Evolutionary conservation across 2,113 vertebrate genomes (phyloP), one percentile per base, ranked within the genome.

Genomic region (Cervus canadensis): DNA sequence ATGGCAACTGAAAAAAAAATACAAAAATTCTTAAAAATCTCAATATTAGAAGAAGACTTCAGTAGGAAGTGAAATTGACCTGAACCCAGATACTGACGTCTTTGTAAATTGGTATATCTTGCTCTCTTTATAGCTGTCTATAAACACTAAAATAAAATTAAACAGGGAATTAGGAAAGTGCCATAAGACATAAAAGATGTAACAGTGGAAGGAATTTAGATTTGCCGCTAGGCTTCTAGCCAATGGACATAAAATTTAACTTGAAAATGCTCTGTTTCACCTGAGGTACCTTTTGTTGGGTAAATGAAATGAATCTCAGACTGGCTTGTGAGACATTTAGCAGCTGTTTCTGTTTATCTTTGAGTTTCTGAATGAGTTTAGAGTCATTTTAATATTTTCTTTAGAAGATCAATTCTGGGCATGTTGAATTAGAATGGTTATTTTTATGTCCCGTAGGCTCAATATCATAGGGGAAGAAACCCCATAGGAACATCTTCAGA

Each of bases 261-360:
- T 95, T 97, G 95, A 98, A 98, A 98, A 97, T 56, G 95, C 93
- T 96, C 79, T 92, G 96, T 92, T 97, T 95, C 96, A 98, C 97
- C 98, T 98, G 96, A 98, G 98, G 96, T 98, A 95, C 1, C 23
- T 98, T 96, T 97, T 96, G 96, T 94, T 64, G 89, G 62, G 71
- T 98, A 98, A 99, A 97, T 98, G 98, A 98, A 98, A 98, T 97
- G 97, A 98, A 98, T 98, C 94, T 98, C 83, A 96, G 94, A 94
- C 83, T 98, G 91, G 91, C 98, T 97, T 90, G 54, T 92, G 98
- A 98, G 98, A 98, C 94, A 98, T 98, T 99, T 97, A 98, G 94
- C 99, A 99, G 98, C 98, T 99, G 98, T 98, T 98, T 93, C 95
- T 98, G 95, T 98, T 98, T 98, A 98, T 98, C 92, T 98, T 98